Base-by-base conservation (phyloP, 2,888 invertebrate genomes). In the Macrosoma leucophasiata region DNA sequence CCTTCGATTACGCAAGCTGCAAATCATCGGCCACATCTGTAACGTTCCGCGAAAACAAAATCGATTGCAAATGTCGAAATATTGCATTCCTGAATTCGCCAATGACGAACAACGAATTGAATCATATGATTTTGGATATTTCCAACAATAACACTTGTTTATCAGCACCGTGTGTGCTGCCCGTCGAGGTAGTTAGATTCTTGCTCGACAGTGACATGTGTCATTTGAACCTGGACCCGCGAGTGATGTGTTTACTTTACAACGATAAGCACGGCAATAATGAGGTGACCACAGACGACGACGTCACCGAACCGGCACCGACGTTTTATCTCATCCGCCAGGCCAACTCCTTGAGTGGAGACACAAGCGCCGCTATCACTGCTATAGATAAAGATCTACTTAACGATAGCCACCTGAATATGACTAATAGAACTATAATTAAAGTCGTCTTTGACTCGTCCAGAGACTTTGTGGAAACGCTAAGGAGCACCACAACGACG, bases 1-100 rank as follows among this genome's bases (percentile, higher is more conserved):
- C 71, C 32, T 84, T 87, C 13, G 82, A 87, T 45, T 70, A 74
- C 36, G 47, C 49, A 2, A 81, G 84, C 23, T 87, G 86, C 46
- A 76, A 77, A 46, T 52, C 64, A 22, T 63, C 73, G 1, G 73
- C 66, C 1, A 62, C 78, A 0, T 34, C 62, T 8, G 56, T 87
- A 8, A 49, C 41, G n/a, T 72, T 81, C 21, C 62, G 46, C 14
- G 60, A 68, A 22, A 87, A 87, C 39, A 67, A 61, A 50, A 58
- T 87, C 1, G 73, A 78, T 32, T 87, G 87, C 45, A 71, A 63
- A 47, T 87, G 87, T 43, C 68, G 66, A 3, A 78, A 85, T 43
- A 70, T 86, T 21, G 77, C 70, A 1, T 86, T 82, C 61, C 52
- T 85, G 1, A 68, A 62, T 29, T 51, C 59, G 1, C 49, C 49